These are phyloP conservation scores for Lochmaea capreae DNA, from an alignment of 2,888 invertebrate species.

Conservation along the genomic window DNA sequence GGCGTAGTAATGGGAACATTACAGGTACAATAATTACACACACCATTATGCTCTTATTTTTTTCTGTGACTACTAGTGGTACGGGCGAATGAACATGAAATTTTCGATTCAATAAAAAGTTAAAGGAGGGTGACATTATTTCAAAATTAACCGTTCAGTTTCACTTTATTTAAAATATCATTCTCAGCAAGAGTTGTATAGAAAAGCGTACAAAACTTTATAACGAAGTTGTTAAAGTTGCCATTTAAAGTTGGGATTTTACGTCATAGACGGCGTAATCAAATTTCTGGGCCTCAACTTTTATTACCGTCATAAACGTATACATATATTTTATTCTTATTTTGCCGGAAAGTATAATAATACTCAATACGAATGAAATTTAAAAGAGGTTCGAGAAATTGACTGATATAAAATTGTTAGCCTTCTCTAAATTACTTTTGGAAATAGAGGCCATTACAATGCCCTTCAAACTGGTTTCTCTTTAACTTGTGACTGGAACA, in stretches of 20 bases:
- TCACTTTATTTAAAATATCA: constrained; percentile 35
- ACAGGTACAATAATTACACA: too few relatives aligned
- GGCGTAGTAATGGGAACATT: too few relatives aligned
- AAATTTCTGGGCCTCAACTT: constrained; percentile 40
- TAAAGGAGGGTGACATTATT: constrained; percentile 1
- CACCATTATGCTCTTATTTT: too few relatives aligned
- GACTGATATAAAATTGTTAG: constrained; percentile 3
- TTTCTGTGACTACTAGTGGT: too few relatives aligned
- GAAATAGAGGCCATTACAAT: neutral
- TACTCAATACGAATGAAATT: constrained; percentile 31
- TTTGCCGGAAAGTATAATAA: constrained; percentile 25
- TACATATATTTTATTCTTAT: constrained; percentile 33
- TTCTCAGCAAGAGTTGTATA: constrained; percentile 21
- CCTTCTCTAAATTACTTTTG: neutral
- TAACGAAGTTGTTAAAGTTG: constrained; percentile 49
- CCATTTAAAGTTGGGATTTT: constrained; percentile 47
- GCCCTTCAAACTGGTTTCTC: too few relatives aligned
- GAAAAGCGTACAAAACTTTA: constrained; percentile 41
- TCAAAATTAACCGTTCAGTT: constrained; percentile 20
- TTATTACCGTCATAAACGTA: constrained; percentile 35
- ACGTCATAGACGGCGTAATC: constrained; percentile 35
- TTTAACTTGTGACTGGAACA: too few relatives aligned
- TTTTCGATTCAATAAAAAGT: constrained; percentile 17
- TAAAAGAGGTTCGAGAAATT: constrained; percentile 15
- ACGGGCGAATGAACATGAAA: too few relatives aligned